A percentile compares a stretch with the other conserved stretches of the same genome.
Evolutionary conservation across 92 coral and sea anemone species (phyloP).

Genomic region (Phenganax subtilis): DNA sequence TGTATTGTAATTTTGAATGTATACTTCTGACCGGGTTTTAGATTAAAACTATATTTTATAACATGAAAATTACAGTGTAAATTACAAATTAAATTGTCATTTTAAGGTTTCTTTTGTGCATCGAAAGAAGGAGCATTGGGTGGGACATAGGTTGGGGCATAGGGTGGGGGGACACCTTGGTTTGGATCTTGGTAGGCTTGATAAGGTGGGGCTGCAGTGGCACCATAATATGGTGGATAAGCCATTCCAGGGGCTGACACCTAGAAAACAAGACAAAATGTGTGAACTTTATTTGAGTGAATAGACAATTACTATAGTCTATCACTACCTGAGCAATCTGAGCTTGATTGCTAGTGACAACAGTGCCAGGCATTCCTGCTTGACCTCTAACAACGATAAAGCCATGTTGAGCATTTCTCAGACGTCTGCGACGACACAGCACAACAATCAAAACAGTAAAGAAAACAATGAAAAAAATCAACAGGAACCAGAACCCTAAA

Average conservation of each 20-base stretch:
- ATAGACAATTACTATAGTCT: no score
- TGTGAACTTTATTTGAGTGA: no score
- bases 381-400: conserved; percentile 10
- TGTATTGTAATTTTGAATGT: background rate
- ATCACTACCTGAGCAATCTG: conserved; percentile 7
- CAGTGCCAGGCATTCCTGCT: background rate
- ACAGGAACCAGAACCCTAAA: conserved; percentile 27
- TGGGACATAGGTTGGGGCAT: conserved; percentile 31
- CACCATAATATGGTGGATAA: conserved; percentile 17
- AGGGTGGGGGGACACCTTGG: conserved; percentile 12
- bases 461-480: background rate
- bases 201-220: background rate
- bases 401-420: background rate
- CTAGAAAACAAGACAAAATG: background rate
- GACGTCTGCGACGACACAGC: background rate
- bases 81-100: background rate
- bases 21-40: background rate
- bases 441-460: background rate
- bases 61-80: background rate
- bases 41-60: background rate
- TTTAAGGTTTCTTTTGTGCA: background rate
- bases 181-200: conserved; percentile 19
- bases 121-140: background rate
- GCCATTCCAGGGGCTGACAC: conserved; percentile 7
- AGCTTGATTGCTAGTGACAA: background rate